Base-by-base conservation (phyloP, 64 coral and sea anemone species). In the Orbicella faveolata region DNA sequence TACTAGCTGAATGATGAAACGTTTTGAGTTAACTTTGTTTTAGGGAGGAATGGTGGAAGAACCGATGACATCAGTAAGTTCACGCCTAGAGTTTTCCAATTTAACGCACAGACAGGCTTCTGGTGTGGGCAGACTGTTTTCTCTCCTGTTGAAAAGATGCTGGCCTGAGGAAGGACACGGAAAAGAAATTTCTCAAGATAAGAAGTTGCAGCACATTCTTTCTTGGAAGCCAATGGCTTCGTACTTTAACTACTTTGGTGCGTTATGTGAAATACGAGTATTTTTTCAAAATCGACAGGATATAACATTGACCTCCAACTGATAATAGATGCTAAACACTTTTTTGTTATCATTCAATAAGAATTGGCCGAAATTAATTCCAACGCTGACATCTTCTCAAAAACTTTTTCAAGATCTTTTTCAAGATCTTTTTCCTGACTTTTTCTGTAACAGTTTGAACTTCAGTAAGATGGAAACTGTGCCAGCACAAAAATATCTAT, bases 171-270 rank as follows among this genome's bases (percentile, higher is more conserved):
- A 12, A 0, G 11, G 2, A 75, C 21, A 33, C 0, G 77, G 37
- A 16, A 72, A 75, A 76, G 65, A 63, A 16, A 8, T 36, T 21
- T 67, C 61, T 0, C 61, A 83, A 37, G 63, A 68, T 18, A 14
- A 59, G 15, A 52, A 23, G 15, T 75, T 90, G 79, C 13, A 75
- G 12, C 79, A 90, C 35, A 72, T 90, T 37, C 59, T 90, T 21
- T 62, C 79, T 10, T 90, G 89, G 89, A 63, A 67, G 17, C 89
- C 89, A 64, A 83, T 90, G 78, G 70, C 79, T 16, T 35, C 83
- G 8, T 90, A 83, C 53, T 62, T 90, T 34, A 59, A 63, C 15
- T 75, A 63, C 48, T 90, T 90, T 9, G 81, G 89, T 90, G 83
- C 6, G 89, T 80, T 23, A 0, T 33, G 3, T 33, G 21, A 5